Evolutionary conservation across 2,113 vertebrate genomes (phyloP).

Genomic region (Rafetus swinhoei): DNA sequence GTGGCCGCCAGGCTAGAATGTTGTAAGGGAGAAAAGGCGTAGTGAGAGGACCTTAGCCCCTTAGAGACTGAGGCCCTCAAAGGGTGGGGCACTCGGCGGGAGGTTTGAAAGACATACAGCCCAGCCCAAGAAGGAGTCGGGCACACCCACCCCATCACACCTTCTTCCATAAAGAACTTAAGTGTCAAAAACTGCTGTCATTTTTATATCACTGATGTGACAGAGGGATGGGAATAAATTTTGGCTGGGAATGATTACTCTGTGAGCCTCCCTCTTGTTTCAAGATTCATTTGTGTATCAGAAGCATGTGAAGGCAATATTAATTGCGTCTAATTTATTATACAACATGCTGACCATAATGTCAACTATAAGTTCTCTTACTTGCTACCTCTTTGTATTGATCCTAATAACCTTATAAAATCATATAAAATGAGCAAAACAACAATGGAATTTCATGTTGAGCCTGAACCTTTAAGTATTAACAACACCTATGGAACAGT

Average conservation of each 20-base stretch:
- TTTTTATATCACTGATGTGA: slow-evolving; percentile 67
- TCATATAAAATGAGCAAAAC: not conserved
- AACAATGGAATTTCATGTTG: not conserved
- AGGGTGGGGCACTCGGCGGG: no score
- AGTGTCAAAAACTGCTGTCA: slow-evolving; percentile 49
- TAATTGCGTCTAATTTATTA: slow-evolving; percentile 23
- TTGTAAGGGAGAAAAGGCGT: no score
- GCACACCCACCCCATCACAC: no score
- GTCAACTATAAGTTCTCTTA: not conserved
- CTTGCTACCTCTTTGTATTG: not conserved
- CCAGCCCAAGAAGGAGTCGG: no score
- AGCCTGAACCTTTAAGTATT: not conserved
- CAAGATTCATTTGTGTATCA: slow-evolving; percentile 61
- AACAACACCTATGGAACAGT: not conserved
- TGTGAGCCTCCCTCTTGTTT: slow-evolving; percentile 56
- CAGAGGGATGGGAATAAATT: slow-evolving; percentile 67
- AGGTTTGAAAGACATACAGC: no score
- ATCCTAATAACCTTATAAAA: slow-evolving; percentile 6
- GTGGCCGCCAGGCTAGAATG: no score
- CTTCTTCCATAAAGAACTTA: slow-evolving; percentile 15
- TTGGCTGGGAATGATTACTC: slow-evolving; percentile 70
- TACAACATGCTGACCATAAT: not conserved
- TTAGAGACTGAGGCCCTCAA: no score
- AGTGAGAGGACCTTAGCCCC: no score
- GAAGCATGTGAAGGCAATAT: slow-evolving; percentile 44